Percentiles rank a stretch among this genome's conserved stretches.
Evolutionary conservation across 2,888 invertebrate species (phyloP).

Genomic region (Sinohyriopsis cumingii): DNA sequence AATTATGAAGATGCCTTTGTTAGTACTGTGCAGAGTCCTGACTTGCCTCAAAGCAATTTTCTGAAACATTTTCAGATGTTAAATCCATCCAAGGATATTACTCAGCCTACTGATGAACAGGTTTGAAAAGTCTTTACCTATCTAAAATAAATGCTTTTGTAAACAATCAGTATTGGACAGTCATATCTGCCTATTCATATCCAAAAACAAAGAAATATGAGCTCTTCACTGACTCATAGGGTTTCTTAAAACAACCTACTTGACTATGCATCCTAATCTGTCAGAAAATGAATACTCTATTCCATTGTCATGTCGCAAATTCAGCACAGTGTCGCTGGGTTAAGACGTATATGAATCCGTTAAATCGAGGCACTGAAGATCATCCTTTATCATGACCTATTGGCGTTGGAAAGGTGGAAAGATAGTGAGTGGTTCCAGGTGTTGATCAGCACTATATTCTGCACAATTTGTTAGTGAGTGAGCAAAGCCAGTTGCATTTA

Average conservation of each 20-base stretch:
- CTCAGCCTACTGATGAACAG: background rate
- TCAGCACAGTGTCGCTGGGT: constrained; percentile 3
- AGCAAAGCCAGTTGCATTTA: constrained; percentile 11
- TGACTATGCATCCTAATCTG: constrained; percentile 5
- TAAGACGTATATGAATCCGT: constrained; percentile 11
- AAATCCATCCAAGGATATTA: background rate
- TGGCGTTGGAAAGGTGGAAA: constrained; percentile 9
- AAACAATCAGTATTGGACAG: constrained; percentile 7
- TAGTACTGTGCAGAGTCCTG: background rate
- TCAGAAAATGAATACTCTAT: constrained; percentile 1
- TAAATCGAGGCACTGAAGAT: constrained; percentile 5
- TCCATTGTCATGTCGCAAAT: constrained; percentile 6
- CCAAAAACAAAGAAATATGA: constrained; percentile 2
- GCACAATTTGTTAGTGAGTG: constrained; percentile 9
- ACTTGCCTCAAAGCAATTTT: constrained; percentile 5
- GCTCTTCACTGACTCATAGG: constrained; percentile 1
- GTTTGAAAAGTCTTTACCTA: constrained; percentile 6
- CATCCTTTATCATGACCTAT: constrained; percentile 14
- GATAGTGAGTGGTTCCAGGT: constrained; percentile 7
- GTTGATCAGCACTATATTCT: constrained; percentile 8
- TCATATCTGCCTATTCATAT: constrained; percentile 4
- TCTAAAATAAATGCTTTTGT: constrained; percentile 5
- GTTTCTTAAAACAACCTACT: constrained; percentile 9
- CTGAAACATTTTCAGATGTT: constrained; percentile 1
- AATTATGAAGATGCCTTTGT: constrained; percentile 17